Conservation (phyloP, 2,888 invertebrate species). For the Drosophila austrosaltans region DNA sequence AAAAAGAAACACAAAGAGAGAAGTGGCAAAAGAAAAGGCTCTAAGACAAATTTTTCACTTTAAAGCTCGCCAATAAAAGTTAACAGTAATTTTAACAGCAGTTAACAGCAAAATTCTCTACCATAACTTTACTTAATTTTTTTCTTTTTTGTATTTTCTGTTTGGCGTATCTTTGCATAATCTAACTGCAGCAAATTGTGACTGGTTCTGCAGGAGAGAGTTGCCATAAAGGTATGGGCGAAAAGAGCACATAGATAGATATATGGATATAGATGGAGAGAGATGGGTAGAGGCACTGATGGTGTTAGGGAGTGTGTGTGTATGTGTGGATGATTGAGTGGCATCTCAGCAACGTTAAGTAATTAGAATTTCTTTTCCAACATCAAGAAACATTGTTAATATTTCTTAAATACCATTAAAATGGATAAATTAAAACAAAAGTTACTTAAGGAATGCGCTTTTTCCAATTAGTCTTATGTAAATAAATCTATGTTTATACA, state of each 20-base stretch:
- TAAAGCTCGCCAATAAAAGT: conserved; percentile 79
- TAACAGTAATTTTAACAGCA: conserved; percentile 55
- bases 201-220: conserved; percentile 33
- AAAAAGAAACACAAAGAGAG: conserved; percentile 38
- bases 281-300: background rate
- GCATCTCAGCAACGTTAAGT: conserved; percentile 37
- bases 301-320: conserved; percentile 2
- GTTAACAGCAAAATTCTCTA: conserved; percentile 8
- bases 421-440: background rate
- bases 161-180: conserved; percentile 36
- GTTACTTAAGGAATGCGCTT: background rate
- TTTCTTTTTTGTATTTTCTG: conserved; percentile 22
- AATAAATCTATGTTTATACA: background rate
- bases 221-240: conserved; percentile 25
- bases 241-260: conserved; percentile 3
- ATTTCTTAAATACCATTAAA: conserved; percentile 3
- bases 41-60: conserved; percentile 74
- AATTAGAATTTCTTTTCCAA: conserved; percentile 46
- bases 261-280: background rate
- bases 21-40: conserved; percentile 45
- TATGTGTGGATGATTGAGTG: conserved; percentile 40
- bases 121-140: conserved; percentile 16
- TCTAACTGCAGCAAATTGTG: conserved; percentile 40
- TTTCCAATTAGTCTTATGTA: background rate
- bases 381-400: conserved; percentile 24